Percentiles rank a stretch among this genome's conserved stretches.
phyloP scores from a whole-genome alignment of 2,888 invertebrate species.

The Limnephilus marmoratus region DNA sequence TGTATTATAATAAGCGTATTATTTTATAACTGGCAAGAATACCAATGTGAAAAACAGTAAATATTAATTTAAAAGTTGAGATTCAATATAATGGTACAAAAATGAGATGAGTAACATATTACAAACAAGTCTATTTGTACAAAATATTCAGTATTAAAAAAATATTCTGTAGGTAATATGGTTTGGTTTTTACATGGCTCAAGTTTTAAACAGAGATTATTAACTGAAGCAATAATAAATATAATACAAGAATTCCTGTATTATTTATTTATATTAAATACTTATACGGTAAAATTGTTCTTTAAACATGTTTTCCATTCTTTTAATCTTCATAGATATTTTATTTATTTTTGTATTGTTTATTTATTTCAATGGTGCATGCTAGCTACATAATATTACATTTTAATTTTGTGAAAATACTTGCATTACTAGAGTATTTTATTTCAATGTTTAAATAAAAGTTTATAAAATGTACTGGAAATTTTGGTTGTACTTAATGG shows the following conservation, averaged over 20 bases:
- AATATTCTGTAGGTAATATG: not conserved
- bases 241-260: not conserved
- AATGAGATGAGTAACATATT: not conserved
- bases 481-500: not conserved
- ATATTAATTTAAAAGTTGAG: not conserved
- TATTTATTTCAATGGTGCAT: slow-evolving; percentile 66
- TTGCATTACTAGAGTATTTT: not conserved
- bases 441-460: not conserved
- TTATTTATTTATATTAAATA: not conserved
- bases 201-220: not conserved
- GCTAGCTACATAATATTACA: not conserved
- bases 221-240: not conserved
- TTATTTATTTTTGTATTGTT: slow-evolving; percentile 32
- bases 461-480: not conserved
- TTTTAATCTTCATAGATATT: not conserved
- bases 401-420: not conserved
- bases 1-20: not conserved
- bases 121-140: not conserved
- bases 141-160: not conserved
- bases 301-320: not conserved
- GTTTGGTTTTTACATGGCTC: not conserved
- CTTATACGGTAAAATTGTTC: not conserved
- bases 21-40: not conserved
- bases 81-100: not conserved
- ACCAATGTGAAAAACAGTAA: not conserved